These are phyloP conservation scores for Cossypha niveicapilla DNA, from an alignment of 2,797 vertebrate species.

Conservation along the genomic window DNA sequence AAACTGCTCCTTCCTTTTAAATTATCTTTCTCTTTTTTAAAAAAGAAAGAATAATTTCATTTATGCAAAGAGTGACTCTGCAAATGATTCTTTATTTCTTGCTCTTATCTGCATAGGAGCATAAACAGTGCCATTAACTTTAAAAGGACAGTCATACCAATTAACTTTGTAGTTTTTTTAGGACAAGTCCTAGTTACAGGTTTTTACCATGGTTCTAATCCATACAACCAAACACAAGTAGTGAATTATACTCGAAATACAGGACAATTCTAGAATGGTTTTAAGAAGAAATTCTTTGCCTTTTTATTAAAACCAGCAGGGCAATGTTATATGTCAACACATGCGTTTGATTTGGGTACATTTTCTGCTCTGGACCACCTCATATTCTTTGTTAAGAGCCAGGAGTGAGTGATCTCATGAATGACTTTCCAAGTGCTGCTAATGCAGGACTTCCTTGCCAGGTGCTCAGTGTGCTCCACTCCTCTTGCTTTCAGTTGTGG, in stretches of 20 bases:
- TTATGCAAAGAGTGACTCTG: not conserved
- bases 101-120: not conserved
- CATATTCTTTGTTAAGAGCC: slow-evolving; percentile 23
- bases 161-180: not conserved
- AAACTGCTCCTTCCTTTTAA: not conserved
- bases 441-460: slow-evolving; percentile 39
- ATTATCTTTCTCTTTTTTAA: not conserved
- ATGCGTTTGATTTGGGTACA: slow-evolving; percentile 47
- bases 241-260: not conserved
- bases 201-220: not conserved
- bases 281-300: not conserved
- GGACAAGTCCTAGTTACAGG: not conserved
- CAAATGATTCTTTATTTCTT: not conserved
- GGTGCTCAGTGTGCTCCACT: not conserved
- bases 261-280: not conserved
- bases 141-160: not conserved
- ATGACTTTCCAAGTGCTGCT: slow-evolving; percentile 43
- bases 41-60: not conserved
- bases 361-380: slow-evolving; percentile 58
- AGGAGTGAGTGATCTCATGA: slow-evolving; percentile 57
- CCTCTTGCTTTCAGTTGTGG: not conserved
- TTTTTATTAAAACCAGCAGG: slow-evolving; percentile 26
- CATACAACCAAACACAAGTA: not conserved
- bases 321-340: not conserved
- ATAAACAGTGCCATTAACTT: not conserved